A percentile compares a stretch with the other conserved stretches of the same genome.
phyloP scores from a whole-genome alignment of 2,888 invertebrate species.

The Troides helena region DNA sequence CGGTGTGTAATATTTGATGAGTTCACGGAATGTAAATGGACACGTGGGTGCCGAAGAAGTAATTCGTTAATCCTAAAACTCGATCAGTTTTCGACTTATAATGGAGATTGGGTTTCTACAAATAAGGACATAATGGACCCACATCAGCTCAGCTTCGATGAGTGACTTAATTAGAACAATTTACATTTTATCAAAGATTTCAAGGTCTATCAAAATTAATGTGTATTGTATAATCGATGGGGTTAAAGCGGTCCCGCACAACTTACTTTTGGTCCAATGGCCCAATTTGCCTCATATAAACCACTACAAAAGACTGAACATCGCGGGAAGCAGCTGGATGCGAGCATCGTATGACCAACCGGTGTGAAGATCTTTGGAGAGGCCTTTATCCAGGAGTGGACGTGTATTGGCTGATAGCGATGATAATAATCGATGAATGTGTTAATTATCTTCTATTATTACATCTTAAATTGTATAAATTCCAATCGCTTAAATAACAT shows the following conservation, averaged over 20 bases:
- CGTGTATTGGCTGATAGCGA: too few relatives aligned
- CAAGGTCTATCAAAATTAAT: slow-evolving; percentile 12
- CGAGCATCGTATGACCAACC: too few relatives aligned
- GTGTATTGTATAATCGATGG: neutral
- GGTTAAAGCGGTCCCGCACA: too few relatives aligned
- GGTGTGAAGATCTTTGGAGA: too few relatives aligned
- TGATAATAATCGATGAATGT: neutral
- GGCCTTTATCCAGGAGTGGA: too few relatives aligned
- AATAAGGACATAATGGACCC: slow-evolving; percentile 21
- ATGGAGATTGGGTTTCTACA: slow-evolving; percentile 22
- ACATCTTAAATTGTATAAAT: too few relatives aligned
- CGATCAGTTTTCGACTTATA: slow-evolving; percentile 21
- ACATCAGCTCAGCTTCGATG: neutral
- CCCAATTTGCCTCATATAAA: too few relatives aligned
- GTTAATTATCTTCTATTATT: too few relatives aligned
- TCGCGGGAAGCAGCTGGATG: too few relatives aligned
- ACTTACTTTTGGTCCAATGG: too few relatives aligned
- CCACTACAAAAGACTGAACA: too few relatives aligned
- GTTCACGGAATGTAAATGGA: neutral
- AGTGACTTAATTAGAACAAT: neutral
- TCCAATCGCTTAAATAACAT: too few relatives aligned
- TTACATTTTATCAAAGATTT: slow-evolving; percentile 8
- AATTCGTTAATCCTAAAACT: slow-evolving; percentile 19
- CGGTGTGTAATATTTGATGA: neutral
- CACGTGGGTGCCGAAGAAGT: slow-evolving; percentile 8